Evolutionary conservation across 2,888 invertebrate species (phyloP).

Genomic region (Mechanitis messenoides): DNA sequence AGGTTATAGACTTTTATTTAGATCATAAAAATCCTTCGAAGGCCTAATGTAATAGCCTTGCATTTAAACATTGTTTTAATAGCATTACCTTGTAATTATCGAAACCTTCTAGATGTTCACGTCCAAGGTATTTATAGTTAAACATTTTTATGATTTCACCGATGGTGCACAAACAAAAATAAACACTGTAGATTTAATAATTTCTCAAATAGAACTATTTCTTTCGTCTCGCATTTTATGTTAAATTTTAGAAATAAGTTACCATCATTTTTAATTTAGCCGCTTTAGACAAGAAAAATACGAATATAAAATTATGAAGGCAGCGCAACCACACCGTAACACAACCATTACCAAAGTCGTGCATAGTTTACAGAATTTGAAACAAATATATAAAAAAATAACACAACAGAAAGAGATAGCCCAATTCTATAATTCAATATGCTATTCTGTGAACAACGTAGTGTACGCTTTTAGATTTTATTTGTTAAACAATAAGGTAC

Average conservation of each 20-base stretch:
- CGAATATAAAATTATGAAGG: background rate
- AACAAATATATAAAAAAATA: background rate
- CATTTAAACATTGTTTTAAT: constrained; percentile 7
- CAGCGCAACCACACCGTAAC: background rate
- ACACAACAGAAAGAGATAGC: too few relatives aligned
- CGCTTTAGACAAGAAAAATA: background rate
- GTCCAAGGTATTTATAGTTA: constrained; percentile 86
- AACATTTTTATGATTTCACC: constrained; percentile 52
- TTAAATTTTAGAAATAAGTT: background rate
- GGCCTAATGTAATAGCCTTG: too few relatives aligned
- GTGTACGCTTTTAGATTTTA: too few relatives aligned
- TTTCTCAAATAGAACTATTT: background rate
- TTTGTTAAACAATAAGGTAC: too few relatives aligned
- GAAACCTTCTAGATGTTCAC: constrained; percentile 92
- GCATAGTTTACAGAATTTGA: constrained; percentile 1
- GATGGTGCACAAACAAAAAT: constrained; percentile 17
- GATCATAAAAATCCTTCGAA: too few relatives aligned
- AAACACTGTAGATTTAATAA: constrained; percentile 2
- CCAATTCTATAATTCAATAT: too few relatives aligned
- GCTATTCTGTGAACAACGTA: too few relatives aligned
- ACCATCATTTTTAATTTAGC: background rate
- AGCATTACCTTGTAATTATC: constrained; percentile 90
- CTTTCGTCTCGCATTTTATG: constrained; percentile 13
- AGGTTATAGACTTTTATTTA: constrained; percentile 37
- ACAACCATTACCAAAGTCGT: background rate